These are phyloP conservation scores for Microcebus griseorufus DNA, from an alignment of 2,113 vertebrate genomes.

Conservation along the genomic window DNA sequence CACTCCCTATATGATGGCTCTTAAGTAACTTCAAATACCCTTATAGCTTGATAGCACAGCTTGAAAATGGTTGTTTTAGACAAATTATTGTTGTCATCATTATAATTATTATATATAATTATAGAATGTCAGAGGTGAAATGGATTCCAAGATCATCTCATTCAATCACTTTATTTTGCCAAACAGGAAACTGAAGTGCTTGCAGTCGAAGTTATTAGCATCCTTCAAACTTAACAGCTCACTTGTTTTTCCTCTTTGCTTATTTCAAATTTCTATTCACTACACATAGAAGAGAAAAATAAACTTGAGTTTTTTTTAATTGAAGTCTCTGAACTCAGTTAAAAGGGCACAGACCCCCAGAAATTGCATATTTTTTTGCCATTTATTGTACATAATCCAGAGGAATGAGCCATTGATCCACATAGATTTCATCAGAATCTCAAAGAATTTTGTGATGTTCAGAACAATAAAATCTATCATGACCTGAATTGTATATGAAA, in stretches of 20 bases:
- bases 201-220: background rate
- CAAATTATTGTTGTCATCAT: background rate
- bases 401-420: background rate
- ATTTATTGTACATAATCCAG: background rate
- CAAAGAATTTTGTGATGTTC: background rate
- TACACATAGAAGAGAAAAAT: background rate
- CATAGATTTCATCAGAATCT: background rate
- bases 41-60: background rate
- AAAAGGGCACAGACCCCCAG: background rate
- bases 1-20: background rate
- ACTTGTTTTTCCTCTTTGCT: background rate
- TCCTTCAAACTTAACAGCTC: background rate
- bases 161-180: constrained; percentile 8
- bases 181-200: background rate
- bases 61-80: background rate
- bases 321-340: background rate
- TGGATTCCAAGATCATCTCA: constrained; percentile 3
- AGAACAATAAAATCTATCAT: background rate
- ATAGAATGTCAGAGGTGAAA: background rate
- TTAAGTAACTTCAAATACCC: background rate
- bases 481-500: background rate
- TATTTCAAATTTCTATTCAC: background rate
- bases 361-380: background rate
- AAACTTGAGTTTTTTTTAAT: background rate
- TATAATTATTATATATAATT: background rate